These are phyloP conservation scores for Todus mexicanus DNA, from an alignment of 2,797 vertebrate species.

Conservation along the genomic window DNA sequence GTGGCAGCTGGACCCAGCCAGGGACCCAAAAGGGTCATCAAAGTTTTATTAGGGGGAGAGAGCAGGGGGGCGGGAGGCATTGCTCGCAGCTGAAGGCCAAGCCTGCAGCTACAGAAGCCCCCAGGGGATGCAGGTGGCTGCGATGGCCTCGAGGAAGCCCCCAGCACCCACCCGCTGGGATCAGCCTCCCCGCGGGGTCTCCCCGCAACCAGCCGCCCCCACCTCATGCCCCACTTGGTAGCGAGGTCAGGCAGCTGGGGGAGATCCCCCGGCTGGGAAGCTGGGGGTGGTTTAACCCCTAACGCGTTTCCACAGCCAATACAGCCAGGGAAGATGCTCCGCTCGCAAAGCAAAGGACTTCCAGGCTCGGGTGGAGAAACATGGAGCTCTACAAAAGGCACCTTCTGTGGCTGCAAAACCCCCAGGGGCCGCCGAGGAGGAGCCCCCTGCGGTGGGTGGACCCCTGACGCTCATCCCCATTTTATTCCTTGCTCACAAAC, in stretches of 20 bases:
- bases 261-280: neutral
- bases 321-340: neutral
- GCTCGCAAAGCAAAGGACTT: fast-evolving
- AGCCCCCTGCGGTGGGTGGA: neutral
- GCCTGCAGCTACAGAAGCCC: neutral
- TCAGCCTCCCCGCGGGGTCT: neutral
- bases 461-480: neutral
- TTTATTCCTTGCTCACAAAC: neutral
- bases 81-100: neutral
- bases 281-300: neutral
- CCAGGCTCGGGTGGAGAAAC: neutral
- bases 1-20: neutral
- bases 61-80: neutral
- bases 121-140: neutral
- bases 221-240: neutral
- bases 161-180: neutral
- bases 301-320: neutral
- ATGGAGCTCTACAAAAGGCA: fast-evolving
- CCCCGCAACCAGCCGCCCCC: neutral
- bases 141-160: neutral
- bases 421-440: fast-evolving
- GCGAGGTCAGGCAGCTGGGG: neutral
- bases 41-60: neutral
- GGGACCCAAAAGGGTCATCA: neutral
- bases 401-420: no score